A percentile compares a stretch with the other conserved stretches of the same genome.
Conservation (phyloP, 2,888 invertebrate genomes). For the Xestia sexstrigata region DNA sequence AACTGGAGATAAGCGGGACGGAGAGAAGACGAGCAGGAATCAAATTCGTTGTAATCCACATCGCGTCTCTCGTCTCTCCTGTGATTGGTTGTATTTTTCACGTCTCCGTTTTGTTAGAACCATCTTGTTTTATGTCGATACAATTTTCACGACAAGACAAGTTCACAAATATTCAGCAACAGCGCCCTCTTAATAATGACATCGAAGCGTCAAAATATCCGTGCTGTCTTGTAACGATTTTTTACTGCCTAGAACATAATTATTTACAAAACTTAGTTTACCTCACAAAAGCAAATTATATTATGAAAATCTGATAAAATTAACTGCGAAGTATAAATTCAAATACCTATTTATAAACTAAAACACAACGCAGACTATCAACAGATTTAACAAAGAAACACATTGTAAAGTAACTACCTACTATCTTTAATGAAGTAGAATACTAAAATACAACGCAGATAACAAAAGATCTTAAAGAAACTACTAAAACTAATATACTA, state of each 20-base stretch:
- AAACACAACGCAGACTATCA: background rate
- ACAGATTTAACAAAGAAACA: constrained; percentile 5
- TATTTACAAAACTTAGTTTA: background rate
- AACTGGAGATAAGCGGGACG: background rate
- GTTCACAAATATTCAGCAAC: background rate
- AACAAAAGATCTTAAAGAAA: constrained; percentile 28
- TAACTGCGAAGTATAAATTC: background rate
- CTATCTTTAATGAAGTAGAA: constrained; percentile 9
- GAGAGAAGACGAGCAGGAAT: background rate
- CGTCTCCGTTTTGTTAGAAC: background rate
- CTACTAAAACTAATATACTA: constrained; percentile 28
- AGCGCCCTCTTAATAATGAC: background rate
- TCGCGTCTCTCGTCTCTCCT: background rate
- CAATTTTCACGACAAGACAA: background rate
- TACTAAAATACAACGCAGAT: constrained; percentile 11
- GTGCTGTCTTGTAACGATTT: background rate
- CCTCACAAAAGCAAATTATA: background rate
- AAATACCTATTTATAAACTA: background rate
- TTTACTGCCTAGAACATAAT: background rate
- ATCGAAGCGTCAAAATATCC: background rate
- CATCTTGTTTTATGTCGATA: background rate
- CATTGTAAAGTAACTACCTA: background rate
- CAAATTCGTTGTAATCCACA: background rate
- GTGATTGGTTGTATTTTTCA: background rate
- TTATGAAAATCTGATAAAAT: background rate